phyloP scores from a whole-genome alignment of 2,113 vertebrate genomes.

The Litocranius walleri region DNA sequence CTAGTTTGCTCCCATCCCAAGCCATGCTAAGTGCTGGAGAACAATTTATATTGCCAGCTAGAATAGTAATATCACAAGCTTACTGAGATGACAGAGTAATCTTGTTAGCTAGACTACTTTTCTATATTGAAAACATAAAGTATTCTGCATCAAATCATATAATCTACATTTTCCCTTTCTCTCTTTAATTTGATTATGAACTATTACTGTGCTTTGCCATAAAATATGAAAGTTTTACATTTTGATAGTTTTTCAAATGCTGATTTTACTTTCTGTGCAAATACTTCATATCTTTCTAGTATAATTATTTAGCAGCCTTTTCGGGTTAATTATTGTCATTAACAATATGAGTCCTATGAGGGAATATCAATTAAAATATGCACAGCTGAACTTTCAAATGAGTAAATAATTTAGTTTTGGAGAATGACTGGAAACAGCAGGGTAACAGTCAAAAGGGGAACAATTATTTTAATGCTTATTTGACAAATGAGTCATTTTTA shows the following conservation, averaged over 20 bases:
- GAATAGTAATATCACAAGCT: constrained; percentile 75
- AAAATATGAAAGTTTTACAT: constrained; percentile 81
- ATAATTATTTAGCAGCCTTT: constrained; percentile 98
- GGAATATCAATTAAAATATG: constrained; percentile 93
- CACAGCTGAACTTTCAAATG: constrained; percentile 89
- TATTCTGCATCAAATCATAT: constrained; percentile 81
- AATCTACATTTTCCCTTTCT: constrained; percentile 80
- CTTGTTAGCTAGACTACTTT: constrained; percentile 76
- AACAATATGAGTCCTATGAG: constrained; percentile 93
- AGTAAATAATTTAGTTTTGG: constrained; percentile 96
- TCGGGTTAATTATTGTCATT: constrained; percentile 99
- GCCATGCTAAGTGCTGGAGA: constrained; percentile 68
- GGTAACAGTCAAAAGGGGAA: constrained; percentile 98
- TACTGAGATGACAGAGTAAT: constrained; percentile 79
- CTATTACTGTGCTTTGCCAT: constrained; percentile 81
- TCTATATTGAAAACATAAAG: constrained; percentile 84
- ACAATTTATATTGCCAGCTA: constrained; percentile 75
- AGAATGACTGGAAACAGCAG: constrained; percentile 96
- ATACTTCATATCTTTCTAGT: constrained; percentile 84
- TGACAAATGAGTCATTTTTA: constrained; percentile 95
- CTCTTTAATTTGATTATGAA: constrained; percentile 87
- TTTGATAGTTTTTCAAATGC: constrained; percentile 85
- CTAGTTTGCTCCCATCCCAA: constrained; percentile 68
- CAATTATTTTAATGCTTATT: constrained; percentile 98
- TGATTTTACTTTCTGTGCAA: constrained; percentile 86